Base-by-base conservation (phyloP, 2,797 vertebrate genomes). In the Rhodeus uyekii region DNA sequence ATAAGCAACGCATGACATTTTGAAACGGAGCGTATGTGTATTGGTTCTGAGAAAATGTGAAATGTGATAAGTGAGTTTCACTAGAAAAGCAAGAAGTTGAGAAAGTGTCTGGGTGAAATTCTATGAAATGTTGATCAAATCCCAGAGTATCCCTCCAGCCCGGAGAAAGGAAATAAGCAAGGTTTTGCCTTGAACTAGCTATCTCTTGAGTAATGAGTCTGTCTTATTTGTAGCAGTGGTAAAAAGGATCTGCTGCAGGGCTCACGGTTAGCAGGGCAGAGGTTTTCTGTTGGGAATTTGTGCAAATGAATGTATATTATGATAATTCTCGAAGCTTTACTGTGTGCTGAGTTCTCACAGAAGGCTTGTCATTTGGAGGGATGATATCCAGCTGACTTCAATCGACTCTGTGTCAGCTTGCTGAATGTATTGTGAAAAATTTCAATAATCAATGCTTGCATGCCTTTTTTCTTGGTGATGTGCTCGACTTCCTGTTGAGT, bases 91-190 rank as follows among this genome's bases (percentile, higher is more conserved):
- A 50, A 4, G 24, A 65, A 69, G 72, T 48, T 77, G 29, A 76
- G 64, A 58, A 64, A 55, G 50, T 58, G 16, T 75, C 61, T 75
- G 80, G n/a, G 27, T 77, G 38, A 68, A 75, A 55, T 65, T 67
- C 61, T 61, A 22, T 71, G 76, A 83, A 69, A 78, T 73, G 68
- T 73, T 83, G 82, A 83, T 78, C 44, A 79, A 73, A 38, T 72
- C 76, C 68, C 29, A 72, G 32, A 78, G 42, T 63, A 50, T 29
- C 64, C 81, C 29, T 60, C 34, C 27, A 61, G 76, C 64, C 38
- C n/a, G 8, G 64, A 38, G 36, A 64, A 74, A 34, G 34, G 61
- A 81, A 81, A 83, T 36, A 83, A 71, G 34, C 32, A 50, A 36
- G 24, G 16, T 64, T 78, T 38, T 78, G 22, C 65, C 58, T 78